Evolutionary conservation across 2,113 vertebrate species (phyloP).

Genomic region (Isurus oxyrinchus): DNA sequence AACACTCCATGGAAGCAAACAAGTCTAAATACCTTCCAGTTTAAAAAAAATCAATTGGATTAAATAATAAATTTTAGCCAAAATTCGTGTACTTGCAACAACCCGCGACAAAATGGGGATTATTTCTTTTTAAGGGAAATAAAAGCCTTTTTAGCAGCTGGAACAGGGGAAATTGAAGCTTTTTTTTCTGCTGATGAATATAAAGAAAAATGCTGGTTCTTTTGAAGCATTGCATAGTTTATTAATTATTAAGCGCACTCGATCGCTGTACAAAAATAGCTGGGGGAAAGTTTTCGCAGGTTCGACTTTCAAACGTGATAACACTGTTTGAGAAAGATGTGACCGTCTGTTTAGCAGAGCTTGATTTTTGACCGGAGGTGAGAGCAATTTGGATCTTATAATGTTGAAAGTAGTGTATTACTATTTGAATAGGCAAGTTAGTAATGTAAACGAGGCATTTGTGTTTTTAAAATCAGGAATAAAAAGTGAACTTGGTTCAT

Average conservation of each 20-base stretch:
- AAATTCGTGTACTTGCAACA: background rate
- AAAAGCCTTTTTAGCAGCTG: background rate
- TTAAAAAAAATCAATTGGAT: background rate
- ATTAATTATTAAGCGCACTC: slow-evolving; percentile 15
- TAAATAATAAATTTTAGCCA: background rate
- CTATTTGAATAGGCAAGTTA: background rate
- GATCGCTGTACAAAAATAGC: background rate
- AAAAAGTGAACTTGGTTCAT: background rate
- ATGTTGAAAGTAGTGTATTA: background rate
- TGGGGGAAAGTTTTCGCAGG: background rate
- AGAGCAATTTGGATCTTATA: background rate
- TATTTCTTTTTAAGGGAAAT: background rate
- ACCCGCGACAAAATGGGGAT: background rate
- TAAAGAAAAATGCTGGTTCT: background rate
- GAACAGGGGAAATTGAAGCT: background rate
- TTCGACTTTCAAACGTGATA: background rate
- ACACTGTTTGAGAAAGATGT: background rate
- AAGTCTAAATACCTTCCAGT: background rate
- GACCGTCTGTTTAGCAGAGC: background rate
- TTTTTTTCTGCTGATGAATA: background rate
- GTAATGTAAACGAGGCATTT: background rate
- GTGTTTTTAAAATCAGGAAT: background rate
- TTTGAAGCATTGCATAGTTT: background rate
- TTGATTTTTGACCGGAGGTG: no score
- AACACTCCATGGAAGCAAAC: background rate